Base-by-base conservation (phyloP, 2,797 vertebrate genomes). In the Pseudochirops cupreus region DNA sequence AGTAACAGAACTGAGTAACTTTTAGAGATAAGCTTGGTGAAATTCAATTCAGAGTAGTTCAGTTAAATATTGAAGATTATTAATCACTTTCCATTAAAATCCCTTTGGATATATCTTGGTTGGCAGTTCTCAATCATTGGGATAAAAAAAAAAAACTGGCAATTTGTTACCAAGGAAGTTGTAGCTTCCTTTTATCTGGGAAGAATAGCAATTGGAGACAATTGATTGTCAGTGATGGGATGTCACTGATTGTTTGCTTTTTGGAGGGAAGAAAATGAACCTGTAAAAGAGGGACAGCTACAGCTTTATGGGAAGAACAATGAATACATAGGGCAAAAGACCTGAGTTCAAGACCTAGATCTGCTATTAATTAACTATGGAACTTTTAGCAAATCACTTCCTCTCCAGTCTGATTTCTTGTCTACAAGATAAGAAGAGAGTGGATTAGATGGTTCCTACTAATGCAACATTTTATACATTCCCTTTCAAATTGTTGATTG, bases 41-140 rank as follows among this genome's bases (percentile, higher is more conserved):
- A 46, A 94, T 96, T 96, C 91, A 95, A 94, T 53, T 92, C n/a
- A 94, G 57, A 94, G 54, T 95, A 94, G 54, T 95, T 96, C 94
- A 97, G 97, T 97, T 95, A 95, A 95, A 56, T 96, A 90, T 96
- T 92, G 95, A 93, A 96, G 21, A 91, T 67, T 91, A 95, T 50
- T 59, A 94, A 97, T 91, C 56, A 91, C 94, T 93, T 96, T 96
- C 93, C 94, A 50, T 46, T 92, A 94, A 92, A 94, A 93, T 87
- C 28, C 14, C 24, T 53, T 53, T 57, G 29, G 12, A 56, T 59
- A 54, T n/a, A 92, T 91, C 67, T 91, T 91, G 59, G 50, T 91
- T 57, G 92, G 67, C 46, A 74, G 11, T 56, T 33, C 33, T 90
- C 54, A 94, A 90, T 94, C 91, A 94, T 90, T 1, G 1, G 0